phyloP scores from a whole-genome alignment of 2,113 vertebrate species.

The Lota lota region DNA sequence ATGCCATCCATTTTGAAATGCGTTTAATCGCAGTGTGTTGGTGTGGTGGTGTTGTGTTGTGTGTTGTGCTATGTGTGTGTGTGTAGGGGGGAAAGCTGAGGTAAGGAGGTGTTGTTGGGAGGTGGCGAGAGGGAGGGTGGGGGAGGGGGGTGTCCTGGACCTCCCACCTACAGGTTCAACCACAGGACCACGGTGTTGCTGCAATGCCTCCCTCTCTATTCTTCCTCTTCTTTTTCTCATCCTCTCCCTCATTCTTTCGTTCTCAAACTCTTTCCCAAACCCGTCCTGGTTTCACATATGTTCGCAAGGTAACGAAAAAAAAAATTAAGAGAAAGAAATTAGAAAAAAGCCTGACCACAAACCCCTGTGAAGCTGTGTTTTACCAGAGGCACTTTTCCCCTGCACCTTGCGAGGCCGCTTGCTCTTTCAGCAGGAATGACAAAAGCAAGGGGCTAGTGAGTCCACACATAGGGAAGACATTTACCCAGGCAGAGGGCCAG shows the following conservation, averaged over 20 bases:
- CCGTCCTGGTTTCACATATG: no score
- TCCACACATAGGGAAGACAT: conserved; percentile 69
- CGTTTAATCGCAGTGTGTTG: conserved; percentile 60
- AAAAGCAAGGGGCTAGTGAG: conserved; percentile 38
- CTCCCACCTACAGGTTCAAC: conserved; percentile 64
- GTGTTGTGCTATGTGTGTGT: neutral
- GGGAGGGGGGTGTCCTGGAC: conserved; percentile 43
- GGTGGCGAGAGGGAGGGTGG: neutral
- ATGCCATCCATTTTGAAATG: conserved; percentile 64
- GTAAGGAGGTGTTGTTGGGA: neutral
- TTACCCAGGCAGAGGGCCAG: conserved; percentile 28
- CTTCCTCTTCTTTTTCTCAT: no score
- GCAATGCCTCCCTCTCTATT: neutral
- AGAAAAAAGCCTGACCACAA: no score
- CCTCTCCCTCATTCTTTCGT: no score
- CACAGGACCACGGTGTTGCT: conserved; percentile 58
- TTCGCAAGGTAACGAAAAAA: no score
- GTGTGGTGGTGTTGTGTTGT: conserved; percentile 2
- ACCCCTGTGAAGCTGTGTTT: conserved; percentile 2
- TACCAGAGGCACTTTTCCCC: conserved; percentile 51
- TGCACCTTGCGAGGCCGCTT: conserved; percentile 47
- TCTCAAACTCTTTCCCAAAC: no score
- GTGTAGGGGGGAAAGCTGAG: neutral
- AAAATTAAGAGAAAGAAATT: no score
- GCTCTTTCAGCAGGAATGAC: conserved; percentile 48